Conservation (phyloP, 1,140 invertebrate genomes). For the Stratiolaelaps scimitus region DNA sequence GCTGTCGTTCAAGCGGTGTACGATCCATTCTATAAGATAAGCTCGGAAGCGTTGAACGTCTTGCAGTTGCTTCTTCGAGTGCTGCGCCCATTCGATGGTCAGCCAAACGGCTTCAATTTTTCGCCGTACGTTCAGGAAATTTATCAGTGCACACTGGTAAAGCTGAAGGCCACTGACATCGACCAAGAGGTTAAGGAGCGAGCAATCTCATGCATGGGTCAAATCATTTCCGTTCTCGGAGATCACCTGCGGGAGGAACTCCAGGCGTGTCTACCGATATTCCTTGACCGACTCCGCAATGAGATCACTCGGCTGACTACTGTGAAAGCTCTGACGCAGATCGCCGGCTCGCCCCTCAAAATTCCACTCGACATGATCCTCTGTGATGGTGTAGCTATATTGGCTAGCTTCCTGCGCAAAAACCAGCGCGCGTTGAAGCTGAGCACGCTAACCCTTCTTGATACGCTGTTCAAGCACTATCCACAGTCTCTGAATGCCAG, state of each 20-base stretch:
- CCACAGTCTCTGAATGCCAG: constrained; percentile 41
- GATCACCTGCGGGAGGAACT: constrained; percentile 65
- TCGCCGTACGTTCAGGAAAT: constrained; percentile 62
- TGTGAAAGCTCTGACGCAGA: constrained; percentile 86
- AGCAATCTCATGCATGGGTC: constrained; percentile 92
- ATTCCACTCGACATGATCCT: constrained; percentile 75
- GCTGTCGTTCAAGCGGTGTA: constrained; percentile 71
- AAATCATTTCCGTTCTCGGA: constrained; percentile 80
- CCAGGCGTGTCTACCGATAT: constrained; percentile 72
- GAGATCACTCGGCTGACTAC: constrained; percentile 92
- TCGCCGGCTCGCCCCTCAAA: constrained; percentile 70
- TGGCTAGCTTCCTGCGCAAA: constrained; percentile 87
- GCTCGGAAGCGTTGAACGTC: constrained; percentile 81
- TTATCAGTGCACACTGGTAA: constrained; percentile 67
- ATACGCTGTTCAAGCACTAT: constrained; percentile 77
- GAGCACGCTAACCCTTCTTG: constrained; percentile 72
- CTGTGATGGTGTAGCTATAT: constrained; percentile 72
- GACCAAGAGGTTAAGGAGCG: constrained; percentile 97
- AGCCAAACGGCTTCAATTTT: constrained; percentile 57
- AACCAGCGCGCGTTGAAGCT: constrained; percentile 91
- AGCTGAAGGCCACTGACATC: constrained; percentile 85
- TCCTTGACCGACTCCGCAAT: constrained; percentile 82
- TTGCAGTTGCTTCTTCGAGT: constrained; percentile 88
- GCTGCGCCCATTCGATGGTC: constrained; percentile 58
- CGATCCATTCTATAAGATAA: constrained; percentile 97